Evolutionary conservation across 2,113 vertebrate species (phyloP), one percentile per base, ranked within the genome.

Genomic region (Otocyon megalotis): DNA sequence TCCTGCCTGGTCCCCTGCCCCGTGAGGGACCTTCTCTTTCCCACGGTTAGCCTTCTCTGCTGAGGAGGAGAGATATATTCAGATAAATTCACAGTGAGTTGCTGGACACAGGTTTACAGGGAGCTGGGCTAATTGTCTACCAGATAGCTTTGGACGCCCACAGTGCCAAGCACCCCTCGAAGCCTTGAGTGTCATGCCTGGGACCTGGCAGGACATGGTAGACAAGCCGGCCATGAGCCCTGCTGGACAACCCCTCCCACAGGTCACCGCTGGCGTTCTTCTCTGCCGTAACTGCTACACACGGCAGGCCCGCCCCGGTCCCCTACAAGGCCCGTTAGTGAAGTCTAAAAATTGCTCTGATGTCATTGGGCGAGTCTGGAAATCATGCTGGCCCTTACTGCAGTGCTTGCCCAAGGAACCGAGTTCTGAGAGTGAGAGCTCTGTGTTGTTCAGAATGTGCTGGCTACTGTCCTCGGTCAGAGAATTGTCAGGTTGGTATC

Each of bases 241-340:
- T 7, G 19, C n/a, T 30, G 15, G 9, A 1, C 19, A 5, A 19
- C 17, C 35, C 22, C 20, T 54, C 17, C 1, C 0, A 0, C 37
- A 0, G 35, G 60, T 30, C 74, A 63, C 19, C 0, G 0, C 53
- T n/a, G n/a, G 17, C 10, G 10, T 35, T 43, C n/a, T 32, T 28
- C n/a, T 30, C 32, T 0, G 6, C 37, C 24, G 16, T 17, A 8
- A 37, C 5, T 48, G 50, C 3, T 2, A 3, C 48, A 8, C 4
- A 1, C 19, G 22, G 32, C 22, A 30, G 63, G 12, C 14, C 5
- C 60, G 28, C 50, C 79, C 35, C 9, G 35, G 35, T 93, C 48
- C 9, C 67, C 67, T 11, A 4, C 2, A 1, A 28, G 48, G 11
- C 63, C 56, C 5, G 8, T 74, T 65, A 28, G 74, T 54, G 50